Percentiles rank a stretch among this genome's conserved stretches.
These are phyloP conservation scores for Cynocephalus volans DNA, from an alignment of 2,113 vertebrate genomes.

Conservation along the genomic window DNA sequence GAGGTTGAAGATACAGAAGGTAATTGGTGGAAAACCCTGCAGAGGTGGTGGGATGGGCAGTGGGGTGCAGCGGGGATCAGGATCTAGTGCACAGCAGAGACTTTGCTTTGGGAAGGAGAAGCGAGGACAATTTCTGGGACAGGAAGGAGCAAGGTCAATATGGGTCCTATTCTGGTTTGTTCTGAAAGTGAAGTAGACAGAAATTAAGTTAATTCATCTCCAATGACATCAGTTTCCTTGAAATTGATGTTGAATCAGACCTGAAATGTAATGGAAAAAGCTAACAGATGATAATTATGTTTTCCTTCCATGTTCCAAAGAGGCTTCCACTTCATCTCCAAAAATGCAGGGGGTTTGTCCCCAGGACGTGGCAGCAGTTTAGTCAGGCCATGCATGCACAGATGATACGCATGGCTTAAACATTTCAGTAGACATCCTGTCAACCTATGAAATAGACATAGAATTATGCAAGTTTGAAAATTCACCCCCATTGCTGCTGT, in stretches of 20 bases:
- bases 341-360: background rate
- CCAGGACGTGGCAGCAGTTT: background rate
- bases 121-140: fast-evolving
- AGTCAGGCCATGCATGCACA: background rate
- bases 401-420: background rate
- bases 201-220: background rate
- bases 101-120: background rate
- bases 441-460: background rate
- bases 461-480: background rate
- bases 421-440: background rate
- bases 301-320: slow-evolving; percentile 21
- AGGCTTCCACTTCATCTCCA: background rate
- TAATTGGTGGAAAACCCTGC: background rate
- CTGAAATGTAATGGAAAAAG: background rate
- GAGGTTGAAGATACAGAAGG: background rate
- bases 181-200: background rate
- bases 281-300: background rate
- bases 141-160: background rate
- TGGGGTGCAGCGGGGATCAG: background rate
- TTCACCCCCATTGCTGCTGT: background rate
- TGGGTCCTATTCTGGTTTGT: background rate
- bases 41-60: fast-evolving
- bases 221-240: background rate
- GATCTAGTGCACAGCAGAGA: fast-evolving
- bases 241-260: background rate